These are phyloP conservation scores for Cottoperca gobio DNA, from an alignment of 2,797 vertebrate species.

Conservation along the genomic window DNA sequence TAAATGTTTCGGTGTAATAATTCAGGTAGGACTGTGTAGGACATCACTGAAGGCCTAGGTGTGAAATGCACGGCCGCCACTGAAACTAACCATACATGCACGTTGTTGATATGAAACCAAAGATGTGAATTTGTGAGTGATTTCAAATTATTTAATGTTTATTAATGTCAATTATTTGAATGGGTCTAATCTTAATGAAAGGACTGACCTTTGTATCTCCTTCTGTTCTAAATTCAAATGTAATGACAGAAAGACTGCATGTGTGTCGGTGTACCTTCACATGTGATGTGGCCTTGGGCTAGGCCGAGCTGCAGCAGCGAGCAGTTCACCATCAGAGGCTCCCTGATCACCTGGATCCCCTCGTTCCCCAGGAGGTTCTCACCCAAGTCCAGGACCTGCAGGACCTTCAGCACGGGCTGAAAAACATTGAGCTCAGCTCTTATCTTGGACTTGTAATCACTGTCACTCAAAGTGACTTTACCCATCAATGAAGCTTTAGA, in stretches of 20 bases:
- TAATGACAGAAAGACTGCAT: not conserved
- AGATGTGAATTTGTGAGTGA: no score
- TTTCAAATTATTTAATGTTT: no score
- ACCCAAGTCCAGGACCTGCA: conserved; percentile 82
- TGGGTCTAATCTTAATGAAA: no score
- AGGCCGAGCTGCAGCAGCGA: conserved; percentile 79
- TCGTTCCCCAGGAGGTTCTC: conserved; percentile 79
- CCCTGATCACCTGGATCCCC: conserved; percentile 79
- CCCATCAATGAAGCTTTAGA: not conserved
- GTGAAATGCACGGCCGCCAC: no score
- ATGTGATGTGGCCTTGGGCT: conserved; percentile 74
- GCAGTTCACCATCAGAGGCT: conserved; percentile 81
- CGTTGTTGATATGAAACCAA: not conserved
- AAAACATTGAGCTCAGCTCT: conserved; percentile 25
- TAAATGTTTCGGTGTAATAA: no score
- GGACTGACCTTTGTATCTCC: no score
- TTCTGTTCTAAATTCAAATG: not conserved
- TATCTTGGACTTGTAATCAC: not conserved
- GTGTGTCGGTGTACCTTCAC: conserved; percentile 76
- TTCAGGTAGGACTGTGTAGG: no score
- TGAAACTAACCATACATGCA: not conserved
- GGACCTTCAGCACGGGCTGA: conserved; percentile 77
- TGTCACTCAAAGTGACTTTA: not conserved
- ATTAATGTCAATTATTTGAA: no score
- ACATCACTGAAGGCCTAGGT: no score